These are phyloP conservation scores for Notarius lentiginosus DNA, from an alignment of 2,113 vertebrate genomes.

Conservation along the genomic window DNA sequence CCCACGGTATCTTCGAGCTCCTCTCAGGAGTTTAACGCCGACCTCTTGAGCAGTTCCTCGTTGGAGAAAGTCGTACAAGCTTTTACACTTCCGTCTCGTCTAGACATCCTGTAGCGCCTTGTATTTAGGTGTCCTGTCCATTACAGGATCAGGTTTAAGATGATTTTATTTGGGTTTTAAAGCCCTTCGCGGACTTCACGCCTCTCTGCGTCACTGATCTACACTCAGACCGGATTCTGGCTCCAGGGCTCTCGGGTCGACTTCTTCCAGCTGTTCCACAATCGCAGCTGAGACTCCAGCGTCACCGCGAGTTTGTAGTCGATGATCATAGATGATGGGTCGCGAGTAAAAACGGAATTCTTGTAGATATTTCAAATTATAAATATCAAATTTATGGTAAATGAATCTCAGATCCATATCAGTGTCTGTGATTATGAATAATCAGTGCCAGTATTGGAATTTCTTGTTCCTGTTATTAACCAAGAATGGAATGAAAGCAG, in stretches of 20 bases:
- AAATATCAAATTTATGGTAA: too few species aligned
- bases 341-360: too few species aligned
- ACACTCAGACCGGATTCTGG: not conserved
- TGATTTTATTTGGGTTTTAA: constrained; percentile 4
- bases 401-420: too few species aligned
- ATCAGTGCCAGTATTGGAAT: too few species aligned
- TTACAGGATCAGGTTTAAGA: constrained; percentile 6
- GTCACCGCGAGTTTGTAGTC: not conserved
- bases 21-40: not conserved
- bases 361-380: too few species aligned
- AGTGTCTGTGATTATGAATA: too few species aligned
- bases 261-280: not conserved
- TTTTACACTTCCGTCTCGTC: not conserved
- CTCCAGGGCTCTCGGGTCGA: not conserved
- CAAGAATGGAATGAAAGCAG: too few species aligned
- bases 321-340: not conserved
- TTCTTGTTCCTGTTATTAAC: too few species aligned
- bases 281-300: not conserved
- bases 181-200: not conserved
- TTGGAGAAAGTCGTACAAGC: not conserved
- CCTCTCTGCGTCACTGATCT: not conserved
- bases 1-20: not conserved
- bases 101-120: not conserved
- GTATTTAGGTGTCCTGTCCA: constrained; percentile 8
- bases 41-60: not conserved